Base-by-base conservation (phyloP, 2,888 invertebrate species). In the Boloria euphrosyne region DNA sequence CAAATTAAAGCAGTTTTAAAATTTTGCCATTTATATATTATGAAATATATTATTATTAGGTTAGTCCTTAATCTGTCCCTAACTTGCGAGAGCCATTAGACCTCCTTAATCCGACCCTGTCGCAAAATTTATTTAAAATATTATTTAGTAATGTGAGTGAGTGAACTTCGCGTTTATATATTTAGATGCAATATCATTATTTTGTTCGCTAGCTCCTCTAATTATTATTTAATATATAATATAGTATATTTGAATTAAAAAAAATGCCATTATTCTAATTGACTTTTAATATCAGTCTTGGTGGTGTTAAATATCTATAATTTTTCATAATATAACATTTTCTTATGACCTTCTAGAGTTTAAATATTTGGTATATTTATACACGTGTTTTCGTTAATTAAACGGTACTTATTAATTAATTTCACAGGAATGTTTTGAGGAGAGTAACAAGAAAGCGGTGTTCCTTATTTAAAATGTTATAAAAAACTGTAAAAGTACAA, bases 241-340 rank as follows among this genome's bases (percentile, higher is more conserved):
- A 10, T 38, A 7, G 22, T 31, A 64, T 59, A 27, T 38, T 52
- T 67, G 31, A 44, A 44, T 47, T 57, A 52, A 64, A 38, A 44
- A 62, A 46, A 65, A 51, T 43, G 63, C 44, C 47, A 62, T 67
- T 60, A 65, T 53, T 71, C 72, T 84, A 84, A 83, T 84, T 84
- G 84, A 84, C 84, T 84, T 84, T 82, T 74, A 70, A 65, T 75
- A 79, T 84, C 84, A 84, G 84, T 84, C 84, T 84, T 84, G 73
- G 72, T 71, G 74, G 75, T 47, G 46, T 58, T 61, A 69, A 55
- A 43, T 52, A 66, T 59, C 44, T 68, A 51, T 46, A 44, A 49
- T 44, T 44, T 59, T 55, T 22, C 43, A 55, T n/a, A 52, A 47
- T 38, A 17, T 44, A 51, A 49, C 18, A 27, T 16, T 53, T 53